phyloP scores from a whole-genome alignment of 1,140 invertebrate genomes.

The Bicyclus anynana region DNA sequence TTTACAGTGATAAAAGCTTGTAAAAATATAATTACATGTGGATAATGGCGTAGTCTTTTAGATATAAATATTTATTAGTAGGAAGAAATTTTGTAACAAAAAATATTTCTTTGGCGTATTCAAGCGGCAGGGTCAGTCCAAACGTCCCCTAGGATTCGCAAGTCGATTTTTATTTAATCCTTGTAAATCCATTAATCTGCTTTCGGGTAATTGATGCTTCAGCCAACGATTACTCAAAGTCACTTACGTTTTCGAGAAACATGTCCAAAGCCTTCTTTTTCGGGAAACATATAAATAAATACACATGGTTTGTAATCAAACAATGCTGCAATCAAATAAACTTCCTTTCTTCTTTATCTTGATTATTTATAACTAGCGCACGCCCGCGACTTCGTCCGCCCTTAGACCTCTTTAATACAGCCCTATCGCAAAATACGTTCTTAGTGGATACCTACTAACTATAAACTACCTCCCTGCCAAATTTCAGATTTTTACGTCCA shows the following conservation, averaged over 20 bases:
- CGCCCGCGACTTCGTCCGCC: no score
- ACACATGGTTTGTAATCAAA: neutral
- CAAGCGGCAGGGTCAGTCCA: neutral
- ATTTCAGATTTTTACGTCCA: no score
- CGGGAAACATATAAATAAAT: neutral
- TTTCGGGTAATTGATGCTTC: constrained; percentile 29
- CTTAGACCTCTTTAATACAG: no score
- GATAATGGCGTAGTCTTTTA: no score
- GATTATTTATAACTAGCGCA: no score
- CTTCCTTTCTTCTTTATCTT: no score
- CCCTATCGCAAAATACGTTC: no score
- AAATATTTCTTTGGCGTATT: neutral
- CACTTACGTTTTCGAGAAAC: constrained; percentile 3
- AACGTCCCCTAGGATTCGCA: constrained; percentile 4
- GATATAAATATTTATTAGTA: no score
- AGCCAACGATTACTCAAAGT: constrained; percentile 11
- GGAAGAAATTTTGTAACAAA: neutral
- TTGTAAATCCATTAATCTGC: constrained; percentile 30
- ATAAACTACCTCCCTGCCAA: no score
- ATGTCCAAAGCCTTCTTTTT: neutral
- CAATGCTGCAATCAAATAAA: no score
- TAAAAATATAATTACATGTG: neutral
- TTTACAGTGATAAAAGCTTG: no score
- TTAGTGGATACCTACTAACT: no score
- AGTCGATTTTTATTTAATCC: constrained; percentile 23